Evolutionary conservation across 2,113 vertebrate genomes (phyloP), one percentile per base, ranked within the genome.

Genomic region (Odocoileus virginianus): DNA sequence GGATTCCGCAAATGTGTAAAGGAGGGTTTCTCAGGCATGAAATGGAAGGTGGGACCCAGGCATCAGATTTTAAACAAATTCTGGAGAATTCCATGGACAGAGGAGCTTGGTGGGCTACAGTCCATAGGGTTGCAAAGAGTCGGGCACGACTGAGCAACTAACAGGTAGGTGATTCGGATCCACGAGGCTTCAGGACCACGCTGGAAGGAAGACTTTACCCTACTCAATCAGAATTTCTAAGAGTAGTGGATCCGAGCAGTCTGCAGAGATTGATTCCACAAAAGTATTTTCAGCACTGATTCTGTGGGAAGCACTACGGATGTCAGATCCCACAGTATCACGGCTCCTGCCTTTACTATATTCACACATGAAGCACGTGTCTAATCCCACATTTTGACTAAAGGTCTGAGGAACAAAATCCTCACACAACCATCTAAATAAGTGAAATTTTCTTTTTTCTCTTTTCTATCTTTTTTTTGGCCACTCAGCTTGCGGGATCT

Each of bases 311-410:
- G 25, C 55, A 47, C 14, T 8, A 17, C 43, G 55, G 36, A 27
- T 30, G 7, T 57, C 50, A n/a, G 6, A 55, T 43, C n/a, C 64
- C 64, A 52, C 58, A 86, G 6, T 33, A 23, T 52, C 81, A 47
- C 4, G 52, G 55, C 45, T 64, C 12, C 83, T 81, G 10, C 33
- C 55, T 96, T 57, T 64, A 23, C 16, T 30, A 15, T 71, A 7
- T 11, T 86, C 47, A 14, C 7, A 1, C 21, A n/a, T 57, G 71
- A 91, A 57, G 55, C 43, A 55, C 7, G 4, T 83, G 25, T 91
- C 76, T 94, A 93, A 83, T 79, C 19, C 40, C 71, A 86, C 54
- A 89, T 95, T 47, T 88, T 89, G 71, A 85, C 61, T 74, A 94
- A 55, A 7, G 43, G 25, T 74, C 45, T 87, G 36, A 85, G 40